phyloP scores from a whole-genome alignment of 2,888 invertebrate species.

The Chaitophorus viminalis region DNA sequence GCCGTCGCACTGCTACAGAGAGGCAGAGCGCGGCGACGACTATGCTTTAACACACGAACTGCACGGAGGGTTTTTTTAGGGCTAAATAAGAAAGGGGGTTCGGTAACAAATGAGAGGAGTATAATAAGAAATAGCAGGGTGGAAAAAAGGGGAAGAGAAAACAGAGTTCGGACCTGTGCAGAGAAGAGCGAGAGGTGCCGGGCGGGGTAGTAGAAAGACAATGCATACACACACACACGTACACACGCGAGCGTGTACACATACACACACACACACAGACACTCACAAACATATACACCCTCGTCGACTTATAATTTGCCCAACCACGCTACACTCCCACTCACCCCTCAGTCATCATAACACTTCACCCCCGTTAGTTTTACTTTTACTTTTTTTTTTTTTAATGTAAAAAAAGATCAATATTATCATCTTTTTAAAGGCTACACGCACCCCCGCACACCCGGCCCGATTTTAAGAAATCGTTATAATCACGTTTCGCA shows the following conservation, averaged over 20 bases:
- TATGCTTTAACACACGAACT: slow-evolving; percentile 48
- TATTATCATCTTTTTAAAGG: slow-evolving; percentile 64
- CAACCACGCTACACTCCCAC: slow-evolving; percentile 36
- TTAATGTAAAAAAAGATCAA: slow-evolving; percentile 64
- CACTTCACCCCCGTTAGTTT: slow-evolving; percentile 58
- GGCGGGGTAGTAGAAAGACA: slow-evolving; percentile 49
- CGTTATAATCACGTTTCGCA: slow-evolving; percentile 60
- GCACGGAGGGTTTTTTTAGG: slow-evolving; percentile 41
- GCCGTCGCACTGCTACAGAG: slow-evolving; percentile 2
- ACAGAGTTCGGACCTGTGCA: slow-evolving; percentile 54
- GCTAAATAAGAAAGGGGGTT: slow-evolving; percentile 61
- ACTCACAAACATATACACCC: slow-evolving; percentile 26
- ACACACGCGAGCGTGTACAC: not conserved
- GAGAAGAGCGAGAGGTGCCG: not conserved
- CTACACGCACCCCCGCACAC: slow-evolving; percentile 61
- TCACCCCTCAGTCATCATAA: slow-evolving; percentile 55
- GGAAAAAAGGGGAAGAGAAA: slow-evolving; percentile 57
- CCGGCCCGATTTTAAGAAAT: slow-evolving; percentile 64
- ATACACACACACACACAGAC: slow-evolving; percentile 2
- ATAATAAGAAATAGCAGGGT: slow-evolving; percentile 50
- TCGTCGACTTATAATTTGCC: slow-evolving; percentile 62
- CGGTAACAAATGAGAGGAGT: slow-evolving; percentile 60
- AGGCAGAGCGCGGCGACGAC: not conserved
- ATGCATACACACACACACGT: slow-evolving; percentile 37
- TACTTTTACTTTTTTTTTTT: slow-evolving; percentile 64